Percentiles rank a stretch among this genome's conserved stretches.
Conservation (phyloP, 2,888 invertebrate genomes). For the Crossocerus cetratus region DNA sequence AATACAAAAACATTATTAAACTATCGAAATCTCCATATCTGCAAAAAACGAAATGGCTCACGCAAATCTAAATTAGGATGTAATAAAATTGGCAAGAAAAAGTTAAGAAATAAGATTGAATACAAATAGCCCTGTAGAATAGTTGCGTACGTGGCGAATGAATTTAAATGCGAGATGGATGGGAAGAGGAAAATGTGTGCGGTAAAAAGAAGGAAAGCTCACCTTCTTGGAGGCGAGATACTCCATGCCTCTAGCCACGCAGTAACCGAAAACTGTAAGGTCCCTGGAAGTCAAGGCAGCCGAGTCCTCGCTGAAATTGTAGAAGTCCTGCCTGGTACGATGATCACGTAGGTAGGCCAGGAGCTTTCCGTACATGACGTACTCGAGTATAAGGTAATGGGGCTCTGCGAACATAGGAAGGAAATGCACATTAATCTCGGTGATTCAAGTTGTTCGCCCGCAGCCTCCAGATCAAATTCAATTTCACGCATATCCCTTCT, state of each 20-base stretch:
- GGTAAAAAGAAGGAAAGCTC: conserved; percentile 19
- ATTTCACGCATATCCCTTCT: not conserved
- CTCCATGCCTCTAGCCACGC: conserved; percentile 91
- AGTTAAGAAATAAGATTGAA: too few species aligned
- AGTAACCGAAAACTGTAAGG: conserved; percentile 88
- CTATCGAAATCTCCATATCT: too few species aligned
- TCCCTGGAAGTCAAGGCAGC: conserved; percentile 85
- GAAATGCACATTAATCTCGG: conserved; percentile 15
- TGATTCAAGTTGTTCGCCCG: not conserved
- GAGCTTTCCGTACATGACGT: conserved; percentile 90
- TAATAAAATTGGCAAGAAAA: too few species aligned
- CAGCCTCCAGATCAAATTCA: conserved; percentile 1
- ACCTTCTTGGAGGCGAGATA: conserved; percentile 89
- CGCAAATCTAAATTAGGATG: too few species aligned
- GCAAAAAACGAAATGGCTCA: too few species aligned
- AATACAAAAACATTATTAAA: too few species aligned
- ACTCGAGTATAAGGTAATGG: conserved; percentile 90
- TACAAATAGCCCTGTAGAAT: too few species aligned
- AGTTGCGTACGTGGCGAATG: too few species aligned
- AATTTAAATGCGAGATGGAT: too few species aligned
- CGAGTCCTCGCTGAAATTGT: conserved; percentile 82
- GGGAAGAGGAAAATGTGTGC: too few species aligned
- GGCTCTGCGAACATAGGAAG: conserved; percentile 82
- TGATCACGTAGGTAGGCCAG: conserved; percentile 86
- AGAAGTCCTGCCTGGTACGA: conserved; percentile 79